Percentiles rank a stretch among this genome's conserved stretches.
Evolutionary conservation across 2,113 vertebrate species (phyloP).

Genomic region (Phrynosoma blainvillii): DNA sequence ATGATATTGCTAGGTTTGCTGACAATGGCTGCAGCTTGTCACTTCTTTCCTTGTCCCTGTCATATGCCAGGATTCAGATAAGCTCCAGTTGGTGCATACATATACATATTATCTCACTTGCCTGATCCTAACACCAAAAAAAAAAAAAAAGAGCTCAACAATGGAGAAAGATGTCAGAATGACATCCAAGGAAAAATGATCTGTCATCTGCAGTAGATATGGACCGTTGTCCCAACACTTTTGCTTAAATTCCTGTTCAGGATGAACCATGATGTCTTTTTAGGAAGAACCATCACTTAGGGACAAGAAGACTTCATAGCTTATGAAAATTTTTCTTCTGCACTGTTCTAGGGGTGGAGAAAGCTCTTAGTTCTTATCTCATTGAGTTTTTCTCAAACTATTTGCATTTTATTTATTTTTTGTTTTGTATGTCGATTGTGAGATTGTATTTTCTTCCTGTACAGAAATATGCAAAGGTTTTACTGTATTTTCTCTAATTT

Average conservation of each 20-base stretch:
- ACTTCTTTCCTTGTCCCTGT: neutral
- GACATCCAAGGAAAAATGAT: neutral
- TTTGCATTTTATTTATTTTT: too few relatives aligned
- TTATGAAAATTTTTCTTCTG: slow-evolving; percentile 12
- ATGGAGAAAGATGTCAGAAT: slow-evolving; percentile 9
- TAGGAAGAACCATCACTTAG: slow-evolving; percentile 23
- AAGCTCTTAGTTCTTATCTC: too few relatives aligned
- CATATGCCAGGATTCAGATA: neutral
- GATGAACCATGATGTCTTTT: neutral
- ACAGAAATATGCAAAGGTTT: too few relatives aligned
- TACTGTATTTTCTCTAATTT: too few relatives aligned
- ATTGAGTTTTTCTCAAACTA: too few relatives aligned
- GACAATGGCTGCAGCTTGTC: neutral
- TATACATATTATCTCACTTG: neutral
- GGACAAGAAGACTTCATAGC: slow-evolving; percentile 33
- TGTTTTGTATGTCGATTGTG: too few relatives aligned
- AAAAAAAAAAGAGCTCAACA: neutral
- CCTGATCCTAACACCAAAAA: neutral
- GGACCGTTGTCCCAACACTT: neutral
- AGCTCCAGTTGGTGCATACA: neutral
- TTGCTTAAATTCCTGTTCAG: neutral
- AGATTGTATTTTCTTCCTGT: too few relatives aligned
- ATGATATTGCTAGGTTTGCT: neutral
- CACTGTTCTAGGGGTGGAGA: neutral
- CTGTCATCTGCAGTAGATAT: neutral